Percentiles rank a stretch among this genome's conserved stretches.
Evolutionary conservation across 64 coral and sea anemone genomes (phyloP).

Genomic region (Orbicella faveolata): DNA sequence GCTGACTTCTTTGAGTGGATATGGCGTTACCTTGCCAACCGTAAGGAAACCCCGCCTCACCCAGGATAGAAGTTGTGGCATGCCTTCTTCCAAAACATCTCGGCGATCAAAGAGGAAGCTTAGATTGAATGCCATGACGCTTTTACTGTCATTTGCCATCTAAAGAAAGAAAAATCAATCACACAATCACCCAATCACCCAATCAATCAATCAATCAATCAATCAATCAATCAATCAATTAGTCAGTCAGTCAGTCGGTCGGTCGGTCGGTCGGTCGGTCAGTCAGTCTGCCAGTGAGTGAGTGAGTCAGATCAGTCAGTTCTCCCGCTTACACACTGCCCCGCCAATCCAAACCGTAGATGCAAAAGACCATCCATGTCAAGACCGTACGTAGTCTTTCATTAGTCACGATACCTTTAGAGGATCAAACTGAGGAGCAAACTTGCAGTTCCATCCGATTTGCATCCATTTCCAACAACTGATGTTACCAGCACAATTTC

Average conservation of each 20-base stretch:
- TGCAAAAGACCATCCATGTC: too few species aligned
- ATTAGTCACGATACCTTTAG: conserved; percentile 49
- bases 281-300: background rate
- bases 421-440: conserved; percentile 82
- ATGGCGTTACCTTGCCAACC: conserved; percentile 74
- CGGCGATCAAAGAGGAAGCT: conserved; percentile 91
- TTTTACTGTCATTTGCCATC: conserved; percentile 87
- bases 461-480: conserved; percentile 77
- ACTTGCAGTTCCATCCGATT: conserved; percentile 81
- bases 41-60: conserved; percentile 69
- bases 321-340: too few species aligned
- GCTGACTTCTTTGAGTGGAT: conserved; percentile 71
- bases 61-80: conserved; percentile 81
- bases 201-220: background rate
- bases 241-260: background rate
- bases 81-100: conserved; percentile 73
- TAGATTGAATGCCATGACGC: conserved; percentile 94
- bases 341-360: too few species aligned
- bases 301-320: background rate
- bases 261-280: background rate
- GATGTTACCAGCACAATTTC: conserved; percentile 59
- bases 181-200: too few species aligned
- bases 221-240: background rate
- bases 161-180: background rate
- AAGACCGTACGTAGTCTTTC: too few species aligned